These are phyloP conservation scores for Shinisaurus crocodilurus DNA, from an alignment of 2,113 vertebrate genomes.

Conservation along the genomic window DNA sequence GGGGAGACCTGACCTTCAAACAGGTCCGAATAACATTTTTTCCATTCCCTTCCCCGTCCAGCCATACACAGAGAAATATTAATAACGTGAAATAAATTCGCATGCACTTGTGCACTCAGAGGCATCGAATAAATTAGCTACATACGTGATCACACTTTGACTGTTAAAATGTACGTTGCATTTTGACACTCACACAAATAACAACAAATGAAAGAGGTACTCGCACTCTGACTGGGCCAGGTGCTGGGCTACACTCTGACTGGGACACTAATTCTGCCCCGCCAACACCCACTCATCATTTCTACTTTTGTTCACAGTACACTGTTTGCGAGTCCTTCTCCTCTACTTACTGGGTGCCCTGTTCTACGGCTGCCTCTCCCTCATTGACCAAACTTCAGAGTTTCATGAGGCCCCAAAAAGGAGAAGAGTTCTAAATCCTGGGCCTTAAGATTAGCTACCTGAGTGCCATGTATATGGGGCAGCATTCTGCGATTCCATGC, in stretches of 20 bases:
- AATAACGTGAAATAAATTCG: neutral
- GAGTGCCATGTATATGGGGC: neutral
- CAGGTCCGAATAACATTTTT: constrained; percentile 66
- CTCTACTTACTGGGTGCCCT: neutral
- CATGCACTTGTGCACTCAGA: neutral
- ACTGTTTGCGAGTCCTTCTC: neutral
- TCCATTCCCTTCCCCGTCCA: neutral
- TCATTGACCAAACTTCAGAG: no score
- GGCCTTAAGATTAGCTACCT: neutral
- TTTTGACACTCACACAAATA: neutral
- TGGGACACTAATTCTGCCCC: neutral
- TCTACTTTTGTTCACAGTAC: no score
- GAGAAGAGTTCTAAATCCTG: neutral
- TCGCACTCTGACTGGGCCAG: neutral
- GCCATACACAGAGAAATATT: constrained; percentile 41
- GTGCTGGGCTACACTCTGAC: neutral
- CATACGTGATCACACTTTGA: neutral
- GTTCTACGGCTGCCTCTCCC: neutral
- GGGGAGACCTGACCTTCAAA: constrained; percentile 77
- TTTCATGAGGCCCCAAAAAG: neutral
- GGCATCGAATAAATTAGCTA: neutral
- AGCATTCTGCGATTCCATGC: neutral
- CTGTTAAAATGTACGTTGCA: neutral
- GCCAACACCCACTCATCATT: neutral
- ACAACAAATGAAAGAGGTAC: neutral